These are phyloP conservation scores for Thaumetopoea pityocampa DNA, from an alignment of 1,140 invertebrate species.

Conservation along the genomic window DNA sequence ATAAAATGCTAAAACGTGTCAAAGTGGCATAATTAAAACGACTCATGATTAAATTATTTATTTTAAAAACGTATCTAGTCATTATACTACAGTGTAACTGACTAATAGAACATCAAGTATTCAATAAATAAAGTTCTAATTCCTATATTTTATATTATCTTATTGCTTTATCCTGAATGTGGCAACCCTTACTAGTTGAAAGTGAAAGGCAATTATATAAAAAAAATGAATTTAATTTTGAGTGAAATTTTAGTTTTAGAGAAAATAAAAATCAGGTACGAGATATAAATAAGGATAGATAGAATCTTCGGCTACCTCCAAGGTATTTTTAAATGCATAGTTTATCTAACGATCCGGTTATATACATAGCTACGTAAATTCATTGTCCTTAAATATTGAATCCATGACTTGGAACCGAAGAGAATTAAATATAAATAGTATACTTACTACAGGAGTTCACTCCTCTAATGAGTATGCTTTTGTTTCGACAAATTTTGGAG, in stretches of 20 bases:
- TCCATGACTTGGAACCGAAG: too few relatives aligned
- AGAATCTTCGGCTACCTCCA: constrained; percentile 14
- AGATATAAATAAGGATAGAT: constrained; percentile 3
- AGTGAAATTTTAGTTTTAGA: background rate
- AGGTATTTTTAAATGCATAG: constrained; percentile 13
- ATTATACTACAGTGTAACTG: constrained; percentile 40
- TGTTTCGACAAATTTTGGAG: too few relatives aligned
- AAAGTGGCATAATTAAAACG: constrained; percentile 14
- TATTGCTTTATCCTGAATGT: constrained; percentile 8
- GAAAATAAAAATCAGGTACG: constrained; percentile 22
- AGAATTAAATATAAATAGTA: too few relatives aligned
- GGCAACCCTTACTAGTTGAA: constrained; percentile 10
- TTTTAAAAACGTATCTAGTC: constrained; percentile 50
- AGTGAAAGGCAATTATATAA: constrained; percentile 2
- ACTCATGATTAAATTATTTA: constrained; percentile 40
- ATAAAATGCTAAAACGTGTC: too few relatives aligned
- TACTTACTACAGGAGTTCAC: too few relatives aligned
- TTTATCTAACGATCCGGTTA: too few relatives aligned
- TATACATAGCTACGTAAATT: too few relatives aligned
- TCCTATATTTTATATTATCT: constrained; percentile 11
- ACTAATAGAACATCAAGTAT: constrained; percentile 38
- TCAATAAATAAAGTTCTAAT: constrained; percentile 34
- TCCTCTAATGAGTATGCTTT: too few relatives aligned
- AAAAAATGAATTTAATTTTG: constrained; percentile 1
- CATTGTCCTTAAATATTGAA: too few relatives aligned